Conservation (phyloP, 2,888 invertebrate species). For the Lissonota sp. region DNA sequence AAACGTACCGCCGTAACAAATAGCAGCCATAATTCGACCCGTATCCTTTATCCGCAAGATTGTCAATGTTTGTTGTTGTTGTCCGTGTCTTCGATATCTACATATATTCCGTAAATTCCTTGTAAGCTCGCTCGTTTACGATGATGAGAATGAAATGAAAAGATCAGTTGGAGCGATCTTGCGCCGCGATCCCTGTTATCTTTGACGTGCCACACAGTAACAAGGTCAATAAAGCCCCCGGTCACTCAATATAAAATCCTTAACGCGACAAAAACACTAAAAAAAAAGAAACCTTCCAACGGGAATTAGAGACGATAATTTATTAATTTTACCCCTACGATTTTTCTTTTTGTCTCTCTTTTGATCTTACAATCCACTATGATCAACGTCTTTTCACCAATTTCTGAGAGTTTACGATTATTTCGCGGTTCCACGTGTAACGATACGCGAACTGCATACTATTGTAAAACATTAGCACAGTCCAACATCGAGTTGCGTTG, state of each 20-base stretch:
- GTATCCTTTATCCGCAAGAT: too few species aligned
- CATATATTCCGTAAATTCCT: constrained; percentile 5
- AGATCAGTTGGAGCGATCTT: constrained; percentile 29
- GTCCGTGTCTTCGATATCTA: constrained; percentile 17
- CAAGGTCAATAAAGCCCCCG: constrained; percentile 61
- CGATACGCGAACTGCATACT: constrained; percentile 92
- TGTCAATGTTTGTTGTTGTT: constrained; percentile 50
- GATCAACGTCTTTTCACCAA: constrained; percentile 96
- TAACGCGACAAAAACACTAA: constrained; percentile 13
- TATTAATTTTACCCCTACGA: background rate
- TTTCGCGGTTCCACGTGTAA: constrained; percentile 96
- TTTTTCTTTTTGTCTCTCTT: background rate
- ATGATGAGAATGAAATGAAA: constrained; percentile 39
- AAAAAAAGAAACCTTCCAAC: background rate
- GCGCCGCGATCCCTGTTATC: constrained; percentile 49
- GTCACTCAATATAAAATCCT: constrained; percentile 51
- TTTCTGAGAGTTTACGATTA: constrained; percentile 96
- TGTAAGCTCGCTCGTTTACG: constrained; percentile 15
- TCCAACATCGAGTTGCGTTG: constrained; percentile 82
- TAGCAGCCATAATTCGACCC: constrained; percentile 76
- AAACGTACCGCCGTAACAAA: constrained; percentile 81
- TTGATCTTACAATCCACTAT: constrained; percentile 5
- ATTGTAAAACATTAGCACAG: constrained; percentile 84
- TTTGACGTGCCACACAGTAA: constrained; percentile 61
- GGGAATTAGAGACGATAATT: background rate